phyloP scores from a whole-genome alignment of 2,797 vertebrate species.

The Spondyliosoma cantharus region DNA sequence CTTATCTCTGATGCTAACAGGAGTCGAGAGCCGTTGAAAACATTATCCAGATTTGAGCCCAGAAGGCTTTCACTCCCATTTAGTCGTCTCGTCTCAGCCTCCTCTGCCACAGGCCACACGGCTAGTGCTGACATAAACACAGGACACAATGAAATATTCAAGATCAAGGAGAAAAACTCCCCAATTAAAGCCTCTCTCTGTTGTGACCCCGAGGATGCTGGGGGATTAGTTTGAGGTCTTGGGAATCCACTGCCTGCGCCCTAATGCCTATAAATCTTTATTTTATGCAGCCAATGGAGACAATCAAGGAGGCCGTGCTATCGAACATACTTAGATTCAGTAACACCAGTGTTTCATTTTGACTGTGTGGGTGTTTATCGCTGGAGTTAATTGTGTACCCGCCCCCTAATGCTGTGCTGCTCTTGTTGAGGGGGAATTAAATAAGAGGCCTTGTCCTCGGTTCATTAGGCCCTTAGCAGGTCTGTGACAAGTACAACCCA shows the following conservation, averaged over 20 bases:
- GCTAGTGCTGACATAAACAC: constrained; percentile 64
- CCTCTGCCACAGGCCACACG: constrained; percentile 62
- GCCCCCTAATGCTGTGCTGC: constrained; percentile 29
- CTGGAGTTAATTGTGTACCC: constrained; percentile 38
- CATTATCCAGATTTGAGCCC: constrained; percentile 56
- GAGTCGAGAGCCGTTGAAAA: constrained; percentile 37
- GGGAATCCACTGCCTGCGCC: constrained; percentile 37
- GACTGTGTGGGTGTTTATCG: constrained; percentile 26
- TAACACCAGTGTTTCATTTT: constrained; percentile 27
- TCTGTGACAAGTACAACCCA: background rate
- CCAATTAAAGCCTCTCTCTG: constrained; percentile 67
- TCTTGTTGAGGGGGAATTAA: constrained; percentile 43
- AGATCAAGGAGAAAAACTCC: constrained; percentile 67
- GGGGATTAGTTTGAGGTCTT: constrained; percentile 62
- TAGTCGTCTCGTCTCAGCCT: constrained; percentile 47
- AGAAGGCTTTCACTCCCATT: constrained; percentile 53
- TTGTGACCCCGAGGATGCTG: constrained; percentile 67
- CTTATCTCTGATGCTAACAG: constrained; percentile 37
- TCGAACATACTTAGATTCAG: constrained; percentile 27
- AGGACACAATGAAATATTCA: constrained; percentile 73
- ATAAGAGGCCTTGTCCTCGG: constrained; percentile 22
- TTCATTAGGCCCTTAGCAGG: constrained; percentile 38
- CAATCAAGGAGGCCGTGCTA: background rate
- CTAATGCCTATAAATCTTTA: constrained; percentile 22
- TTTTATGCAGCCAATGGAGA: constrained; percentile 29